Base-by-base conservation (phyloP, 2,797 vertebrate species). In the Pangasius djambal region DNA sequence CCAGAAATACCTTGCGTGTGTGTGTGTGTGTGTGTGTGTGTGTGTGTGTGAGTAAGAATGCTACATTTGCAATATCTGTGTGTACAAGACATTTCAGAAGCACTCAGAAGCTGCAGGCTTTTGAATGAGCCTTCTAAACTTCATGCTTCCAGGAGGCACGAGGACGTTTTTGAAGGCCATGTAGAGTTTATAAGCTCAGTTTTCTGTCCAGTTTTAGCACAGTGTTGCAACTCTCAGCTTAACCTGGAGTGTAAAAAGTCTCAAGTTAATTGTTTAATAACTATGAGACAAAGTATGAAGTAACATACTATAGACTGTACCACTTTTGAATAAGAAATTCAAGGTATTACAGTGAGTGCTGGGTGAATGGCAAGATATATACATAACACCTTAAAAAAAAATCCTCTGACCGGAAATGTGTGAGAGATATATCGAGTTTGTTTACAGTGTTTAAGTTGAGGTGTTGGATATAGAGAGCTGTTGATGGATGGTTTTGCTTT, bases 391-490 rank as follows among this genome's bases (percentile, higher is more conserved):
- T 50, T 70, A 74, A 59, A 79, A 8, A 3, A 77, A 69, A 40
- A 61, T 81, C 6, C 20, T 28, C n/a, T 81, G 55, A 74, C 7
- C 34, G 7, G 59, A 87, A 65, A 77, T 77, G 48, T 75, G 31
- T 70, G 3, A n/a, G 6, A 37, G 34, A 44, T 52, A 63, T 67
- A 67, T 10, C 31, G 37, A 20, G 25, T 2, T 34, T 72, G 65
- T 50, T 86, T 89, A 63, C 88, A 89, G 85, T 89, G 85, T 86
- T 86, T 86, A 55, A 40, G n/a, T 74, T 74, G 88, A 86, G 44
- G 83, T 15, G 44, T 34, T 85, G 48, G 31, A 7, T 50, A 37
- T 34, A 37, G 6, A 65, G 57, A 44, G 81, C 7, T 61, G 20
- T 12, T 63, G 31, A 18, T n/a, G 48, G 50, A 52, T 48, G 72